Percentiles rank a stretch among this genome's conserved stretches.
phyloP scores from a whole-genome alignment of 2,113 vertebrate genomes.

The Cygnus atratus region DNA sequence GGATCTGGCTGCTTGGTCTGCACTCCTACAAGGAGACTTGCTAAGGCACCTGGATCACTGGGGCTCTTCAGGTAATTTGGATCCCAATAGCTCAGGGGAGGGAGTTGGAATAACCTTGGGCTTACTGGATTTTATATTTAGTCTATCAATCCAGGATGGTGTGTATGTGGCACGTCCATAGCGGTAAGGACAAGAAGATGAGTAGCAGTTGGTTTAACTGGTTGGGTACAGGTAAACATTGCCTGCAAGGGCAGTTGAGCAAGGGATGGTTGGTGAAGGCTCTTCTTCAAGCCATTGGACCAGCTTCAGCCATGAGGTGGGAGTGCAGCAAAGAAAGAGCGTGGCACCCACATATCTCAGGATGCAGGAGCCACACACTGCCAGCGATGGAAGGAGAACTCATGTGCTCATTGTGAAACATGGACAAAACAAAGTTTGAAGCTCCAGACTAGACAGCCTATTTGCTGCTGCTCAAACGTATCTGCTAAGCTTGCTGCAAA shows the following conservation, averaged over 20 bases:
- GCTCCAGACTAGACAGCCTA: background rate
- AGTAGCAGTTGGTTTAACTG: background rate
- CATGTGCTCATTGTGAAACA: background rate
- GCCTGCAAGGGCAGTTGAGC: background rate
- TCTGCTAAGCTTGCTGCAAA: background rate
- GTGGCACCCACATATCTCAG: background rate
- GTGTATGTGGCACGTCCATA: background rate
- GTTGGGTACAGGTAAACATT: background rate
- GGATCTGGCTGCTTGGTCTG: background rate
- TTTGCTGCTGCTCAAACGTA: background rate
- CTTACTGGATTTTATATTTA: background rate
- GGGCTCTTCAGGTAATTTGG: background rate
- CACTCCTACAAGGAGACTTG: background rate
- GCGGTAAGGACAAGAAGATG: background rate
- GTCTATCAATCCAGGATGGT: background rate
- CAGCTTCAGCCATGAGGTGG: background rate
- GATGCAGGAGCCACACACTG: background rate
- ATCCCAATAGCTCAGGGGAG: background rate
- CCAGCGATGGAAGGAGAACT: background rate
- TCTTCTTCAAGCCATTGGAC: background rate
- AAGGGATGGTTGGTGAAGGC: background rate
- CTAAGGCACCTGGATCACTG: constrained; percentile 57
- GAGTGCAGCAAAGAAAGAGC: background rate
- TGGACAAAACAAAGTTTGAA: background rate
- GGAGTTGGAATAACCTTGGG: background rate